Evolutionary conservation across 2,113 vertebrate genomes (phyloP).

Genomic region (Clarias batrachus): DNA sequence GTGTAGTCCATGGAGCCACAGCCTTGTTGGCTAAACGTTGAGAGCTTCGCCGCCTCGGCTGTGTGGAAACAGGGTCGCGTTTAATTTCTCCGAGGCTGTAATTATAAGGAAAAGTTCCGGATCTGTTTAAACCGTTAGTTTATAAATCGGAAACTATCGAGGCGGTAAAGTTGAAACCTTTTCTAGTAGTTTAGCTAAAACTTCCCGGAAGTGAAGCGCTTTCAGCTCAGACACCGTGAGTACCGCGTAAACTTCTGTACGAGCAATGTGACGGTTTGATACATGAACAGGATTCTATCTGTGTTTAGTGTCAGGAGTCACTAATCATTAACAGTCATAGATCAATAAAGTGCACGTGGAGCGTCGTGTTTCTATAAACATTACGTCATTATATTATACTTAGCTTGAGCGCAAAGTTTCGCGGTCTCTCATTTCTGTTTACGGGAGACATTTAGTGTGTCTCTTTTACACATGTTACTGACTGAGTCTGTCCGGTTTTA

Average conservation of each 20-base stretch:
- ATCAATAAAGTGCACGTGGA: background rate
- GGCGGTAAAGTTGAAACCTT: background rate
- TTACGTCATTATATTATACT: background rate
- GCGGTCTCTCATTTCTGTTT: background rate
- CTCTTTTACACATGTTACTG: background rate
- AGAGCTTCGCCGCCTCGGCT: background rate
- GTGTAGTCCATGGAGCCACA: background rate
- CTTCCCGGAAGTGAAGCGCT: conserved; percentile 28
- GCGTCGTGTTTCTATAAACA: background rate
- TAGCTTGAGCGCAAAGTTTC: background rate
- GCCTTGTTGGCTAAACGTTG: background rate
- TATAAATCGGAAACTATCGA: background rate
- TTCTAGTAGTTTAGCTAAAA: background rate
- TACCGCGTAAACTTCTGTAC: background rate
- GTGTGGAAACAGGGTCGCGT: background rate
- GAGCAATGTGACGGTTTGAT: background rate
- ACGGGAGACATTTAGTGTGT: no score
- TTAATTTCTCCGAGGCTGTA: no score
- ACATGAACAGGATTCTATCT: background rate
- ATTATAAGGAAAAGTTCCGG: no score
- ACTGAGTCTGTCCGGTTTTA: no score
- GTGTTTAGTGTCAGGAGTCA: background rate
- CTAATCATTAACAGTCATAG: background rate
- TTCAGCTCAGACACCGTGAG: background rate
- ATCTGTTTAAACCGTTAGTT: no score